Evolutionary conservation across 2,797 vertebrate genomes (phyloP).

Genomic region (Tokudaia muenninki): DNA sequence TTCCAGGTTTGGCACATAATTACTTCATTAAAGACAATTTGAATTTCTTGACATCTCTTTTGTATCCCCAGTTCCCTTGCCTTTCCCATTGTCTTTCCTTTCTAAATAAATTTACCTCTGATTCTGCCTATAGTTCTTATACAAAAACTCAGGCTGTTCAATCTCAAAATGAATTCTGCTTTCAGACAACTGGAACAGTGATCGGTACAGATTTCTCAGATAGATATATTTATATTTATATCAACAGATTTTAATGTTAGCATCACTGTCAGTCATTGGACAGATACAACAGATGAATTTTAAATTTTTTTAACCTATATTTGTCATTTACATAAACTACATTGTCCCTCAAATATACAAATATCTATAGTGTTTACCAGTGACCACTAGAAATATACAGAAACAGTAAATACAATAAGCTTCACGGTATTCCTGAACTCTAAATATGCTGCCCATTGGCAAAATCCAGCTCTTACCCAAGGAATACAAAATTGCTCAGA

Average conservation of each 20-base stretch:
- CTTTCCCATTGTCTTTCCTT: slow-evolving; percentile 39
- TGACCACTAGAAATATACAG: neutral
- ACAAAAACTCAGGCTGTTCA: slow-evolving; percentile 21
- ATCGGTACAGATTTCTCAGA: neutral
- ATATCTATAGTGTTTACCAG: neutral
- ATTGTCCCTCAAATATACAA: slow-evolving; percentile 18
- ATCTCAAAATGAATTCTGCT: neutral
- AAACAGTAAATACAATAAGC: slow-evolving; percentile 38
- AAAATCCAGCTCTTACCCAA: slow-evolving; percentile 49
- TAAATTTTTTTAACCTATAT: neutral
- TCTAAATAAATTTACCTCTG: slow-evolving; percentile 48
- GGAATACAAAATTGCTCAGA: neutral
- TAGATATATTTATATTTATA: neutral
- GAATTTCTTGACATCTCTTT: slow-evolving; percentile 45
- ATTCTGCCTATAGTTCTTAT: slow-evolving; percentile 21
- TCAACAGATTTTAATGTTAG: slow-evolving; percentile 39
- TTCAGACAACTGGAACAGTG: slow-evolving; percentile 29
- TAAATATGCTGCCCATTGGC: neutral
- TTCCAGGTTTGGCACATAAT: slow-evolving; percentile 14
- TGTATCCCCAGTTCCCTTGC: neutral
- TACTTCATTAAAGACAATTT: slow-evolving; percentile 29
- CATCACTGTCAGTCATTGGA: slow-evolving; percentile 27
- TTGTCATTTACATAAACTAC: neutral
- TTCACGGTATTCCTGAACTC: neutral
- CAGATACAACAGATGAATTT: neutral